A percentile compares a stretch with the other conserved stretches of the same genome.
These are phyloP conservation scores for Hypanus sabinus DNA, from an alignment of 2,113 vertebrate species.

Conservation along the genomic window DNA sequence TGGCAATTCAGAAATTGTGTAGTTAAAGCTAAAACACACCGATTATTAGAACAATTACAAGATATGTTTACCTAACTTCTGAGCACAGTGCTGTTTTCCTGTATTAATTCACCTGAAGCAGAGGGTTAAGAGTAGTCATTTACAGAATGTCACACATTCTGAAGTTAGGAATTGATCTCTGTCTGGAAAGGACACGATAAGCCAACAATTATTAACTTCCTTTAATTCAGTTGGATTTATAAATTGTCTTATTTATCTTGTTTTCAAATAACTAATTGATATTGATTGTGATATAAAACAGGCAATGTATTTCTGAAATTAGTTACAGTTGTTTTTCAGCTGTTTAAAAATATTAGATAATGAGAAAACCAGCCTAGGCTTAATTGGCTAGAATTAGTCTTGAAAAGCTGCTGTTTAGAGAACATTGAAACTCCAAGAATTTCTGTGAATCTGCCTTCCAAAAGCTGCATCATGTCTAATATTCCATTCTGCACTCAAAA, in stretches of 20 bases:
- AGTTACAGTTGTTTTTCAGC: neutral
- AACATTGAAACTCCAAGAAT: neutral
- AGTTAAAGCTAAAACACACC: too few relatives aligned
- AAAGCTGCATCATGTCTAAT: neutral
- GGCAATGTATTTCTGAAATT: neutral
- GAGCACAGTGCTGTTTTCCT: neutral
- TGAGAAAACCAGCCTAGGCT: neutral
- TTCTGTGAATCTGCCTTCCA: neutral
- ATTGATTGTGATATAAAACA: neutral
- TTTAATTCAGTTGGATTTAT: neutral
- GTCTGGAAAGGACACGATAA: neutral
- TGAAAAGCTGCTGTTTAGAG: neutral
- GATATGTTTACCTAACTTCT: neutral
- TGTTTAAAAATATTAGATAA: neutral
- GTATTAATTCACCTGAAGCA: neutral
- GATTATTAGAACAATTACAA: too few relatives aligned
- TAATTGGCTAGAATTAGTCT: neutral
- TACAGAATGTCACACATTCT: neutral
- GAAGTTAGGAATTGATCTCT: neutral
- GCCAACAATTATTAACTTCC: too few relatives aligned
- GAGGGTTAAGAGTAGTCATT: too few relatives aligned
- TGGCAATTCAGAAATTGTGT: too few relatives aligned
- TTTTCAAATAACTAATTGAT: neutral
- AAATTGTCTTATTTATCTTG: neutral
- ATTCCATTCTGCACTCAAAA: neutral